A percentile compares a stretch with the other conserved stretches of the same genome.
Conservation (phyloP, 2,113 vertebrate genomes). For the Sceloporus tristichus region DNA sequence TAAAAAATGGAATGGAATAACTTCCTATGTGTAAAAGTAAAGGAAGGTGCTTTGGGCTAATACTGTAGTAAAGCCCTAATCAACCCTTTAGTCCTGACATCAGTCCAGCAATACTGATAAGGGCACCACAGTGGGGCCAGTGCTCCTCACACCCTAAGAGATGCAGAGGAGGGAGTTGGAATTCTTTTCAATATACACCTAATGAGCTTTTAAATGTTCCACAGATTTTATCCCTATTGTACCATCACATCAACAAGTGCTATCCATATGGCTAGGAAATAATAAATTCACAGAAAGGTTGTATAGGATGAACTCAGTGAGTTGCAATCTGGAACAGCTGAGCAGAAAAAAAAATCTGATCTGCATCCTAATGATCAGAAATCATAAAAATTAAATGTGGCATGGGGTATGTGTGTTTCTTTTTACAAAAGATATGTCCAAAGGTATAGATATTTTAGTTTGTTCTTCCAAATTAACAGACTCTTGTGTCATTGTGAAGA, state of each 20-base stretch:
- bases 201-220: neutral
- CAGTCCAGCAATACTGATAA: neutral
- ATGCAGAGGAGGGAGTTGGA: neutral
- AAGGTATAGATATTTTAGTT: too few relatives aligned
- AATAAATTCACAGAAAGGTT: too few relatives aligned
- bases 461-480: too few relatives aligned
- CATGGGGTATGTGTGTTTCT: neutral
- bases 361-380: neutral
- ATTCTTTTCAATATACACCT: neutral
- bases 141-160: neutral
- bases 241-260: neutral
- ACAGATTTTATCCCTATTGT: neutral
- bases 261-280: neutral
- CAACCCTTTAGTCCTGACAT: too few relatives aligned
- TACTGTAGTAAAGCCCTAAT: neutral
- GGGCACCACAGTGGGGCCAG: neutral
- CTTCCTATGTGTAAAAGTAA: too few relatives aligned
- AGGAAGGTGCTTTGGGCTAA: neutral
- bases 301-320: neutral
- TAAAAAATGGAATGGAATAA: neutral
- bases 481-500: too few relatives aligned
- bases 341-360: neutral
- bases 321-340: neutral
- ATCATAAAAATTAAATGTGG: neutral
- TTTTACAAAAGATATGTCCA: too few relatives aligned